Evolutionary conservation across 2,888 invertebrate genomes (phyloP), one percentile per base, ranked within the genome.

Genomic region (Hirtodrosophila duncani): DNA sequence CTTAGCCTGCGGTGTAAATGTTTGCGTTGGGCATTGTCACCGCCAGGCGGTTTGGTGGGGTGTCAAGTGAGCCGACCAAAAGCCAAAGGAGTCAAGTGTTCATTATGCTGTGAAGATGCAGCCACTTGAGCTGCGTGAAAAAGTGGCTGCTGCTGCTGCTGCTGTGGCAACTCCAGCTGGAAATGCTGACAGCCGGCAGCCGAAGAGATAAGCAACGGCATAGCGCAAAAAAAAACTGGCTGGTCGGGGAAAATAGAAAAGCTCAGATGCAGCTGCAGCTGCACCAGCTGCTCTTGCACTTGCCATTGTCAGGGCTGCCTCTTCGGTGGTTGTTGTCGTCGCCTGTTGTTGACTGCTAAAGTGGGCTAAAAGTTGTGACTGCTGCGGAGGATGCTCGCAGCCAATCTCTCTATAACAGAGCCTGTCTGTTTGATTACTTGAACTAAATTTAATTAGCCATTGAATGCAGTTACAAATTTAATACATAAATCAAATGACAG

Each of bases 1-100:
- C 61, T 61, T 69, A 60, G 55, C 43, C 34, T 33, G 53, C 43
- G 48, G 49, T 61, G 42, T 24, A 53, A 59, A 42, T 52, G 53
- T 48, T 53, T 53, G 53, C 42, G 9, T 33, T 18, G 52, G 42
- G 45, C 57, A 43, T 64, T 37, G 43, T 50, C 61, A 65, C 43
- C 36, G 44, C 33, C 49, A 27, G 36, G 42, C 42, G 34, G 31
- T 24, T 20, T 38, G n/a, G 21, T 31, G 31, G 34, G 13, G 7
- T 3, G 33, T 3, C 24, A 9, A 14, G 8, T 9, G 24, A 13
- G 56, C 43, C 56, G 39, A 36, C 43, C 56, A 50, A 67, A 57
- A 58, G 64, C 55, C 62, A 67, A 67, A 57, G 58, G 58, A 60
- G 65, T 67, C 65, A 67, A 70, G 67, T 70, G 70, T 70, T 70